Percentiles rank a stretch among this genome's conserved stretches.
These are phyloP conservation scores for Pseudomyrmex dendroicus DNA, from an alignment of 1,140 invertebrate species.

Conservation along the genomic window DNA sequence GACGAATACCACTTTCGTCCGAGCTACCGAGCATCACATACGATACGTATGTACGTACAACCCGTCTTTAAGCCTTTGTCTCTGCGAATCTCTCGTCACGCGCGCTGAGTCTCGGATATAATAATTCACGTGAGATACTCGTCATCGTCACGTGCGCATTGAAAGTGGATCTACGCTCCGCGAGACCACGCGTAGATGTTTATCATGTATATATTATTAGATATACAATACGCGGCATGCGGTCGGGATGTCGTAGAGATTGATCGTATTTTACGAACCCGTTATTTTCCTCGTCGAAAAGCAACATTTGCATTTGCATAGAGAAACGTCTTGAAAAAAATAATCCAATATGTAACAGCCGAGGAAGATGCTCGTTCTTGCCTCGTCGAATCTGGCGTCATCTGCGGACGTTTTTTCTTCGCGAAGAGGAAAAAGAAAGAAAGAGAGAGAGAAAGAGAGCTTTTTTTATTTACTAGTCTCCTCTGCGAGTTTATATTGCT, in stretches of 20 bases:
- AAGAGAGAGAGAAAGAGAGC: too few species aligned
- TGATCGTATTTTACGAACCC: not conserved
- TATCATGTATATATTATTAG: constrained; percentile 35
- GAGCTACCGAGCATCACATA: constrained; percentile 13
- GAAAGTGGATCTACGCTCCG: constrained; percentile 33
- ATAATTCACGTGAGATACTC: constrained; percentile 33
- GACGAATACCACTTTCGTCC: not conserved
- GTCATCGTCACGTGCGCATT: constrained; percentile 50
- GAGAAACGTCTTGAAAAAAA: constrained; percentile 10
- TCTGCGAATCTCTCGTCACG: constrained; percentile 35
- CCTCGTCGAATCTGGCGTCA: too few species aligned
- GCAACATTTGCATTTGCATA: constrained; percentile 20
- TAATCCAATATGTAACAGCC: not conserved
- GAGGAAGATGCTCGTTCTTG: constrained; percentile 20
- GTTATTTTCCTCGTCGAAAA: constrained; percentile 13
- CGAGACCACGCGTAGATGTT: not conserved
- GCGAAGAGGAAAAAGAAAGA: not conserved
- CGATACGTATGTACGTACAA: too few species aligned
- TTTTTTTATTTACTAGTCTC: constrained; percentile 16
- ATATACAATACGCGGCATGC: not conserved
- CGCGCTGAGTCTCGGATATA: constrained; percentile 30
- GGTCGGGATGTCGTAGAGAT: constrained; percentile 15
- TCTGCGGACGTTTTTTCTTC: not conserved
- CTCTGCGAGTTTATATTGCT: constrained; percentile 16
- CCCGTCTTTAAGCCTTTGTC: constrained; percentile 23